Percentiles rank a stretch among this genome's conserved stretches.
Conservation (phyloP, 2,888 invertebrate genomes). For the Lithophane ornitopus region DNA sequence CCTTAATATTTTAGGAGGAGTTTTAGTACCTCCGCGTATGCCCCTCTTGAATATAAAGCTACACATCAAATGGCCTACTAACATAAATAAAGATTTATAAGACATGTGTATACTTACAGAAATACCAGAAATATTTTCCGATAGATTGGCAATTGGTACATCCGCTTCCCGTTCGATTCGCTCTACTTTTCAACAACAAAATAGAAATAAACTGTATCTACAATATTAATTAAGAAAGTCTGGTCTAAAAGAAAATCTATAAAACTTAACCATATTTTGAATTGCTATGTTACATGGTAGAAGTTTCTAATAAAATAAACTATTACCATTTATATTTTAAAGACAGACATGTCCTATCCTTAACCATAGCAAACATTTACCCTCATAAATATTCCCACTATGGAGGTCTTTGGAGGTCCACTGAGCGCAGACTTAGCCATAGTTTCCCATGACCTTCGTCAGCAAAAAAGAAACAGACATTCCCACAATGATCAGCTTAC, state of each 20-base stretch:
- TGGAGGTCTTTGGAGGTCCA: not conserved
- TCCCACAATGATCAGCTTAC: slow-evolving; percentile 23
- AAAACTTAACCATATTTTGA: not conserved
- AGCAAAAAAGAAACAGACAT: slow-evolving; percentile 57
- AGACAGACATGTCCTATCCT: not conserved
- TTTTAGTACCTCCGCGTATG: slow-evolving; percentile 47
- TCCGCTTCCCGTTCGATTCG: not conserved
- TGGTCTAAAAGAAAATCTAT: not conserved
- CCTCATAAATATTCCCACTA: slow-evolving; percentile 26
- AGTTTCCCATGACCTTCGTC: slow-evolving; percentile 18
- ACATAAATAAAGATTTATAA: slow-evolving; percentile 50
- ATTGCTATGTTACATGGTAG: not conserved
- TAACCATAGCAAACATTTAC: slow-evolving; percentile 16
- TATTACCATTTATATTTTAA: not conserved
- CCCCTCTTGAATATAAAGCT: slow-evolving; percentile 47
- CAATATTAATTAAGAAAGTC: not conserved
- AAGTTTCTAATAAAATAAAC: not conserved
- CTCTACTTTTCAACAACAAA: not conserved
- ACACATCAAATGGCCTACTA: slow-evolving; percentile 33
- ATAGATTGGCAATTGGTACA: slow-evolving; percentile 13
- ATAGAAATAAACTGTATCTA: not conserved
- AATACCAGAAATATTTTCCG: slow-evolving; percentile 4
- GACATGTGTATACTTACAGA: slow-evolving; percentile 23
- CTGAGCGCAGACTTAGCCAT: not conserved
- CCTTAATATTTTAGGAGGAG: slow-evolving; percentile 46